Evolutionary conservation across 2,797 vertebrate genomes (phyloP), one percentile per base, ranked within the genome.

Genomic region (Oreochromis mossambicus): DNA sequence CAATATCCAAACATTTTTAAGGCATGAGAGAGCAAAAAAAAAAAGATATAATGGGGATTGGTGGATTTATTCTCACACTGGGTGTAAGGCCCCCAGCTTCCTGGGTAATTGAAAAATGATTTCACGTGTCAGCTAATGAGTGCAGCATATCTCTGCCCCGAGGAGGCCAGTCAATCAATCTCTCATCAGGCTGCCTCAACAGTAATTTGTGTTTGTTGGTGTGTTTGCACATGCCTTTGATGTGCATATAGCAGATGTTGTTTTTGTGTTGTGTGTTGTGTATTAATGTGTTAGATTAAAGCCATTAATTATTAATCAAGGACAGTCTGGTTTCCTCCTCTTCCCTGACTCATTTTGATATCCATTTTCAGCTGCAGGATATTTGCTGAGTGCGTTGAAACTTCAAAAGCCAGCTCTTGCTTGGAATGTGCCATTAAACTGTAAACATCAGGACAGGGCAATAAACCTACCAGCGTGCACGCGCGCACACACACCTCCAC

Each of bases 391-490:
- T 70, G 85, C 61, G 83, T 78, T 90, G 75, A 82, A 76, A 77
- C 85, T 70, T 85, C 87, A 91, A 77, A 88, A 76, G 41, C 77
- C 66, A 52, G 78, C 75, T 78, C 61, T 58, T 38, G 26, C 83
- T 80, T 86, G 88, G 83, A 90, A 93, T 91, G 92, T 82, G 83
- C 66, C 77, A 73, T 88, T 79, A 88, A 87, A 89, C 83, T 76
- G 79, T 86, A 91, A 90, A 92, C 83, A 87, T 77, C 17, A 75
- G 38, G 68, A 75, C 41, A 43, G 73, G 82, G 79, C 70, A 83
- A 91, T 86, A 87, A 89, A 90, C 29, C 41, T 19, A 4, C 46
- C 63, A 83, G 81, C 4, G 9, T n/a, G 21, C 38, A 58, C 24
- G 3, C 3, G 36, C 3, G 0, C 24, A 1, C 21, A 19, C 46